Evolutionary conservation across 1,140 invertebrate genomes (phyloP).

Genomic region (Papilio polytes): DNA sequence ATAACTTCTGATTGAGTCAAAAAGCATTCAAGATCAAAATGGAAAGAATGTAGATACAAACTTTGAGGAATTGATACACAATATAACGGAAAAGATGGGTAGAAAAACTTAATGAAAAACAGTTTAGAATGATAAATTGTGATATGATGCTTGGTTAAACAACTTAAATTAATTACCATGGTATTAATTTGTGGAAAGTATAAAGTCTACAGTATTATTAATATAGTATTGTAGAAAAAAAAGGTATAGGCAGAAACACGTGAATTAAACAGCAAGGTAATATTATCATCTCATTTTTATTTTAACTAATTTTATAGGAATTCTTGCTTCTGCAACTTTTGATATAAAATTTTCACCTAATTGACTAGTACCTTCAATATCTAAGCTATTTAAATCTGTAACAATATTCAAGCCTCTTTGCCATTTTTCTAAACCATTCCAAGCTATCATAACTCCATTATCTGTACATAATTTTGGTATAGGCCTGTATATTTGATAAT

Average conservation of each 20-base stretch:
- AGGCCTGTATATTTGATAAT: slow-evolving; percentile 89
- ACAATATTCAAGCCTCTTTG: slow-evolving; percentile 67
- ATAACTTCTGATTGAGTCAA: too few species aligned
- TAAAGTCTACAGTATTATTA: too few species aligned
- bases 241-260: not conserved
- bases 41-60: too few species aligned
- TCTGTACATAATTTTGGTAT: slow-evolving; percentile 95
- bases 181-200: too few species aligned
- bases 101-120: too few species aligned
- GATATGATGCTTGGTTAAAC: too few species aligned
- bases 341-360: slow-evolving; percentile 65
- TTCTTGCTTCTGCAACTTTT: slow-evolving; percentile 63
- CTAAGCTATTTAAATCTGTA: slow-evolving; percentile 59
- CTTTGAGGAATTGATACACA: too few species aligned
- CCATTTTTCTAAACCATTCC: slow-evolving; percentile 96
- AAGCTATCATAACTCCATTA: slow-evolving; percentile 99
- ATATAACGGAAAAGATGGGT: too few species aligned
- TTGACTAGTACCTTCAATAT: slow-evolving; percentile 69
- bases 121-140: too few species aligned
- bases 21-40: too few species aligned
- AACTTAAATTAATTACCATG: too few species aligned
- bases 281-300: slow-evolving; percentile 55
- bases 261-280: not conserved
- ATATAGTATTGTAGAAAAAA: too few species aligned
- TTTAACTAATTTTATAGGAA: slow-evolving; percentile 71